A percentile compares a stretch with the other conserved stretches of the same genome.
Conservation (phyloP, 2,113 vertebrate genomes). For the Neodontobutis hainanensis region DNA sequence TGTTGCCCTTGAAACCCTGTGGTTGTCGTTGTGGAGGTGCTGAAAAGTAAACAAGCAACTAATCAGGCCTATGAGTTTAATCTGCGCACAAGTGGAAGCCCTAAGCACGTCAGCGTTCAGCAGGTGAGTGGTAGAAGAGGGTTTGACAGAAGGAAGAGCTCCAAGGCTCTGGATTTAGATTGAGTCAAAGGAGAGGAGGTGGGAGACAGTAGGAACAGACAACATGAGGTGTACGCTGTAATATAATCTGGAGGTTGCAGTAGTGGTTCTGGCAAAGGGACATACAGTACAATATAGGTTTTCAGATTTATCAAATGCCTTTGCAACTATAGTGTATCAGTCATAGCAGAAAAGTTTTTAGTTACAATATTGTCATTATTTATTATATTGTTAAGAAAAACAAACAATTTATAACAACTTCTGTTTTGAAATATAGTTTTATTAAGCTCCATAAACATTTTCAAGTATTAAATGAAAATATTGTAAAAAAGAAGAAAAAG, state of each 20-base stretch:
- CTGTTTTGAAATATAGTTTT: too few relatives aligned
- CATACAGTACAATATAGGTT: background rate
- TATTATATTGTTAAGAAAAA: too few relatives aligned
- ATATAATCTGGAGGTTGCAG: slow-evolving; percentile 9
- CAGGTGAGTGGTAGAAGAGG: slow-evolving; percentile 6
- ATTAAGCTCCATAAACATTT: too few relatives aligned
- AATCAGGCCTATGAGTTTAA: slow-evolving; percentile 62
- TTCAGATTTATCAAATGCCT: background rate
- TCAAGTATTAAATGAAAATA: too few relatives aligned
- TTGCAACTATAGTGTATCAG: background rate
- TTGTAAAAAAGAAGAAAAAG: too few relatives aligned
- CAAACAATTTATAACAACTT: too few relatives aligned
- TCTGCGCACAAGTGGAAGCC: slow-evolving; percentile 45
- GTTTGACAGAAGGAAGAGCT: slow-evolving; percentile 16
- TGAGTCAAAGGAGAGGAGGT: background rate
- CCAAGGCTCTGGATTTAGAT: slow-evolving; percentile 30
- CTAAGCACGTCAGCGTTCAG: slow-evolving; percentile 36
- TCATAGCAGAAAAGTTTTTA: background rate
- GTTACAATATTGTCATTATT: too few relatives aligned
- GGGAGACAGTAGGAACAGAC: slow-evolving; percentile 9
- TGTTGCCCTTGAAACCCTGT: slow-evolving; percentile 63
- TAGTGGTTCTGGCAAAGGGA: background rate
- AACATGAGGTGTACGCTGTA: background rate
- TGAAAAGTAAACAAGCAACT: slow-evolving; percentile 67
- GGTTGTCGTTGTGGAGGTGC: slow-evolving; percentile 47